A percentile compares a stretch with the other conserved stretches of the same genome.
Evolutionary conservation across 2,888 invertebrate genomes (phyloP).

Genomic region (Troilus luridus): DNA sequence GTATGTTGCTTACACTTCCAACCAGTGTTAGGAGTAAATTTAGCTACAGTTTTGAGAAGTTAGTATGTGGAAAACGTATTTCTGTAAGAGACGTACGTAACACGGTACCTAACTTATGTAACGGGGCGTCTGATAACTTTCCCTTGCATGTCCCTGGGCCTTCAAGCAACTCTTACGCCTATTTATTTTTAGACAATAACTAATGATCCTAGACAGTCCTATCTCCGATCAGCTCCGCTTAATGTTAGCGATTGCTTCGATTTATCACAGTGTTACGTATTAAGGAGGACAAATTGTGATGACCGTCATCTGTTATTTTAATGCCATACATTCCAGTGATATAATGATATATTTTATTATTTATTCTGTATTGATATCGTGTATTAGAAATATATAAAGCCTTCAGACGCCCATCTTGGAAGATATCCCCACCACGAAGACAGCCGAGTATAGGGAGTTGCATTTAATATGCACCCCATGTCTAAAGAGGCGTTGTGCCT

Average conservation of each 20-base stretch:
- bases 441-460: background rate
- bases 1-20: background rate
- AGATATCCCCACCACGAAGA: background rate
- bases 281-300: too few relatives aligned
- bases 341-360: background rate
- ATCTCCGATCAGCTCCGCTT: background rate
- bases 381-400: background rate
- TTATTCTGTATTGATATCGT: background rate
- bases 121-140: background rate
- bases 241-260: background rate
- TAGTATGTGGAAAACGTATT: background rate
- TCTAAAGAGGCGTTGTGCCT: slow-evolving; percentile 7
- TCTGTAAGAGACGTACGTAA: background rate
- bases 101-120: background rate
- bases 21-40: background rate
- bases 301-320: background rate
- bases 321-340: background rate
- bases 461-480: slow-evolving; percentile 21
- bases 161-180: background rate
- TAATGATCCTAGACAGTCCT: background rate
- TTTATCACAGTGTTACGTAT: background rate
- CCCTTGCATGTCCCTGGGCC: background rate
- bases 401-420: background rate
- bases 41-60: background rate
- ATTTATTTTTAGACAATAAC: background rate